These are phyloP conservation scores for Odiellus spinosus DNA, from an alignment of 2,888 invertebrate species.

Conservation along the genomic window DNA sequence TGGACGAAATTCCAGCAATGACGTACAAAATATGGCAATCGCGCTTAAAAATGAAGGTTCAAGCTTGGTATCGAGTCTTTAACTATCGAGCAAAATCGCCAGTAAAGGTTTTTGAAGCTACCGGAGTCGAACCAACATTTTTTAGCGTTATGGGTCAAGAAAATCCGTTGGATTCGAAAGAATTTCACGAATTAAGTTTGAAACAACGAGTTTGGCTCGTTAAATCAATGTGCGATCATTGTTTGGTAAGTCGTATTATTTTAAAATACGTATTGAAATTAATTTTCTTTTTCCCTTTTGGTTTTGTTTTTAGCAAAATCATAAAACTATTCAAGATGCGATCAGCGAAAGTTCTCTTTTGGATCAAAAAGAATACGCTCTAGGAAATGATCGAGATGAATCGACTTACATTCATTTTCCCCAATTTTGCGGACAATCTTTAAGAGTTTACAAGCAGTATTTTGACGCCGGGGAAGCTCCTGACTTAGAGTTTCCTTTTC, in stretches of 20 bases:
- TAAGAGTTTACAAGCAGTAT: slow-evolving; percentile 32
- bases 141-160: slow-evolving; percentile 36
- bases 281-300: too few species aligned
- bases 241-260: slow-evolving; percentile 26
- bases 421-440: slow-evolving; percentile 37
- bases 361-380: slow-evolving; percentile 33
- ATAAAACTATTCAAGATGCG: slow-evolving; percentile 38
- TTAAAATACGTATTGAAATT: too few species aligned
- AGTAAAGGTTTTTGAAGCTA: slow-evolving; percentile 31
- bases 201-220: slow-evolving; percentile 40
- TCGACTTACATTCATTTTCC: slow-evolving; percentile 39
- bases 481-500: too few species aligned
- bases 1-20: slow-evolving; percentile 38
- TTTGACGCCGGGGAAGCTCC: too few species aligned
- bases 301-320: slow-evolving; percentile 32
- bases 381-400: slow-evolving; percentile 38
- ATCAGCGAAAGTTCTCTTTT: slow-evolving; percentile 34
- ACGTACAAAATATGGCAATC: slow-evolving; percentile 41
- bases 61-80: slow-evolving; percentile 38
- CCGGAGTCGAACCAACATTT: slow-evolving; percentile 40
- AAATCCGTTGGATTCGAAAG: slow-evolving; percentile 34
- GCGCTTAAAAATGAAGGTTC: slow-evolving; percentile 34
- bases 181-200: slow-evolving; percentile 38
- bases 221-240: slow-evolving; percentile 39
- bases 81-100: slow-evolving; percentile 29